A percentile compares a stretch with the other conserved stretches of the same genome.
Conservation (phyloP, 1,140 invertebrate genomes). For the Ips typographus region DNA sequence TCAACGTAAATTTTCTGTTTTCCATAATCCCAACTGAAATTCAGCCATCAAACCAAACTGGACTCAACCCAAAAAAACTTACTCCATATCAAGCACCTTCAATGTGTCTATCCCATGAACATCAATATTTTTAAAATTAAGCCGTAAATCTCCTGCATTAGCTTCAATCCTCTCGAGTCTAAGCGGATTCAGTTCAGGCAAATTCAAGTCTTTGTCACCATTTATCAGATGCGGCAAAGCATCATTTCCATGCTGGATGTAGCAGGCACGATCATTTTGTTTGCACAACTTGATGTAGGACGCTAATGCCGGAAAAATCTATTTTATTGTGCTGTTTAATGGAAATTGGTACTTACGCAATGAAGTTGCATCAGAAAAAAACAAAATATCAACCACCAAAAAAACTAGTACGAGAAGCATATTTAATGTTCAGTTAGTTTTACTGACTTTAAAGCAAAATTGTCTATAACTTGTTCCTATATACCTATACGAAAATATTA, state of each 20-base stretch:
- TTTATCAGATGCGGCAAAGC: slow-evolving; percentile 40
- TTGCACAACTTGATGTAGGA: slow-evolving; percentile 47
- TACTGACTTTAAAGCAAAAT: background rate
- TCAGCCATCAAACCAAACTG: background rate
- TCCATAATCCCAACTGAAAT: background rate
- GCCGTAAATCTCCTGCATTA: slow-evolving; percentile 38
- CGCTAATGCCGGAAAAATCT: slow-evolving; percentile 40
- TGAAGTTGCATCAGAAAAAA: no score
- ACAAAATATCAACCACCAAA: background rate
- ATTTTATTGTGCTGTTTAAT: background rate
- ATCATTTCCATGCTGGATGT: slow-evolving; percentile 40
- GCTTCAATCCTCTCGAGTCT: slow-evolving; percentile 39
- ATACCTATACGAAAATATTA: background rate
- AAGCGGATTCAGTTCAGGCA: slow-evolving; percentile 41
- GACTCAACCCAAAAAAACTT: background rate
- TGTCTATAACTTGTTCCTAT: background rate
- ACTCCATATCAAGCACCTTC: slow-evolving; percentile 40
- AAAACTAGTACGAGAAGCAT: background rate
- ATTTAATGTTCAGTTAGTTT: background rate
- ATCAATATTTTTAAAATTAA: slow-evolving; percentile 36
- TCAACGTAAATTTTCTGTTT: background rate
- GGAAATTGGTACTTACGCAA: background rate
- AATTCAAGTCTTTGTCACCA: slow-evolving; percentile 28
- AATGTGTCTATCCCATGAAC: slow-evolving; percentile 40
- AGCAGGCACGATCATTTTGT: slow-evolving; percentile 45